Evolutionary conservation across 1,140 invertebrate species (phyloP), one percentile per base, ranked within the genome.

Genomic region (Leptinotarsa undecemlineata): DNA sequence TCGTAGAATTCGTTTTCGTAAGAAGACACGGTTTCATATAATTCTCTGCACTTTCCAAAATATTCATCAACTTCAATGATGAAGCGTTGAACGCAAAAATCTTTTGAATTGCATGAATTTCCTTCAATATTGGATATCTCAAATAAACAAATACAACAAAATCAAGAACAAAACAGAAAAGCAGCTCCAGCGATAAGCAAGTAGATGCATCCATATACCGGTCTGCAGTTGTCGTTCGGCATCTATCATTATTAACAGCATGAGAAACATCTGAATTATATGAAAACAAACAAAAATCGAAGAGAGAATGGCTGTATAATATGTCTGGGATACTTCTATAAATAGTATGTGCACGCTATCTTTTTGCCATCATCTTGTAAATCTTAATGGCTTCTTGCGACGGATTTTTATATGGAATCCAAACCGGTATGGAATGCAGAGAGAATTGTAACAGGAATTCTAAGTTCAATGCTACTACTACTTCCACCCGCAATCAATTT

Each of bases 201-300:
- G 33, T 42, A 57, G 51, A 19, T 15, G 51, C 51, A 57, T 57
- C n/a, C 51, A 57, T 42, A 42, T 57, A 57, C 51, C 14, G n/a
- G 51, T 57, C 51, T 17, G 51, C n/a, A 19, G n/a, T 57, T 57
- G 51, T 57, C n/a, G 15, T 57, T 57, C 51, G 51, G 51, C 15
- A 57, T 57, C 51, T 17, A 57, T 57, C 51, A 57, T 57, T 57
- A 57, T 57, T 17, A 57, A 19, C 51, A 57, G 51, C 51, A 57
- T 57, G 51, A 57, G 51, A 57, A 57, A 57, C 51, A 57, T 57
- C 51, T 57, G n/a, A 57, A 57, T 57, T 57, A 57, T 57, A 57
- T 57, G 15, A 57, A 57, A 57, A 57, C 51, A 57, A 57, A 42
- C 33, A 42, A 57, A 57, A 57, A 19, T 57, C 17, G 51, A 42